Evolutionary conservation across 1,140 invertebrate genomes (phyloP), one percentile per base, ranked within the genome.

Genomic region (Holcopasites calliopsidis): DNA sequence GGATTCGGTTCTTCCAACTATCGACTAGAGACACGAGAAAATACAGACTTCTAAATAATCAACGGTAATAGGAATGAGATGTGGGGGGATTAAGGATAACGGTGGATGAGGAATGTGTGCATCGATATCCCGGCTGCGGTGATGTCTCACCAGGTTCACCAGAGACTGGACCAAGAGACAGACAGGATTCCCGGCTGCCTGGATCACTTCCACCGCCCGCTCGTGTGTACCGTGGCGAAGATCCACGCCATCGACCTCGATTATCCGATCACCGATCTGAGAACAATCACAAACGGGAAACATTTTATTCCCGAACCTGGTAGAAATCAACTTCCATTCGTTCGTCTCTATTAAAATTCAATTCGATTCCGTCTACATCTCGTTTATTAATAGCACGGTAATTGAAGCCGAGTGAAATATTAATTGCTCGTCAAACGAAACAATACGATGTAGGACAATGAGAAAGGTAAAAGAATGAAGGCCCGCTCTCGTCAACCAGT

Each of bases 151-250:
- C 95, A 95, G 94, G 79, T 95, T 94, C 77, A 97, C 94, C 54
- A 99, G 93, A 83, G 97, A 98, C 92, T 99, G 98, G 31, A 99
- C 96, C 40, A 98, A 93, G 87, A 99, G 97, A 21, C 94, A 94
- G 60, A 99, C 97, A 60, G 96, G 97, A 90, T 97, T 97, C 47
- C 95, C 94, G 52, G 98, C 95, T 77, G 96, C 96, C 88, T 97
- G 95, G 85, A 99, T 99, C 2, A 98, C 95, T 90, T 98, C 96
- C n/a, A 99, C 98, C 10, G 98, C 98, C 82, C 95, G 93, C 86
- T 99, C 98, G 88, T 99, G 98, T 80, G 96, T 97, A 16, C 97
- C 96, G 84, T 97, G 94, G 76, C 97, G 92, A 42, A 99, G 94
- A 93, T 98, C 97, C 49, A 96, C 94, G 4, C 97, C 97, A 89